A percentile compares a stretch with the other conserved stretches of the same genome.
Conservation (phyloP, 2,797 vertebrate genomes). For the Neosilurus mollespiculum region DNA sequence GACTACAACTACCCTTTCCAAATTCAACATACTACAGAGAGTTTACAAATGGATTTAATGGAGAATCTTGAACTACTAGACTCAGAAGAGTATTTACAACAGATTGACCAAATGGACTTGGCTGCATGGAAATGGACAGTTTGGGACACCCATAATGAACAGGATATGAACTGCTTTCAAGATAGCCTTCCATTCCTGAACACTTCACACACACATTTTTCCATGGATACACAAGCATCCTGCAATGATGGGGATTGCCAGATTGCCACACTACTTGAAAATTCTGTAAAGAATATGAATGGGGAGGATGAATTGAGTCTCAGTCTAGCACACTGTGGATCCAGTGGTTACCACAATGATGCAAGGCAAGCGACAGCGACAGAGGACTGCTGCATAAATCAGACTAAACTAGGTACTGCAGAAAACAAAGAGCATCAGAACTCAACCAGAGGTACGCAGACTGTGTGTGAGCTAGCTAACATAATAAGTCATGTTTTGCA, state of each 20-base stretch:
- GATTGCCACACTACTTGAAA: background rate
- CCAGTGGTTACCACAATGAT: conserved; percentile 21
- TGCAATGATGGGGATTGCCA: conserved; percentile 12
- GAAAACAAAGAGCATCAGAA: conserved; percentile 11
- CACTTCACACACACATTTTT: conserved; percentile 1
- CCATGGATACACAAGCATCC: conserved; percentile 9
- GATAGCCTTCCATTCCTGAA: conserved; percentile 44
- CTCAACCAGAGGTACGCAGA: conserved; percentile 11
- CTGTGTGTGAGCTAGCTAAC: background rate
- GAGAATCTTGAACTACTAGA: conserved; percentile 60
- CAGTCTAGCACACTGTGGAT: background rate
- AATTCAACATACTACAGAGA: conserved; percentile 56
- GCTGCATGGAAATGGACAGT: conserved; percentile 46
- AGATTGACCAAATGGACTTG: conserved; percentile 59
- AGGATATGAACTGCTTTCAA: conserved; percentile 28
- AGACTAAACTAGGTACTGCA: background rate
- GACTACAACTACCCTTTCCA: conserved; percentile 51
- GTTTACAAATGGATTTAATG: conserved; percentile 62
- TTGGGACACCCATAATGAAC: conserved; percentile 53
- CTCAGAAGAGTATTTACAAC: conserved; percentile 45
- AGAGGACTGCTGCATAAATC: conserved; percentile 16
- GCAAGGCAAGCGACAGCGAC: conserved; percentile 5
- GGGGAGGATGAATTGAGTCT: background rate
- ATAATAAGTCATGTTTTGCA: background rate
- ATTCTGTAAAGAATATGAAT: conserved; percentile 8